phyloP scores from a whole-genome alignment of 2,113 vertebrate genomes.

The Oophaga pumilio region DNA sequence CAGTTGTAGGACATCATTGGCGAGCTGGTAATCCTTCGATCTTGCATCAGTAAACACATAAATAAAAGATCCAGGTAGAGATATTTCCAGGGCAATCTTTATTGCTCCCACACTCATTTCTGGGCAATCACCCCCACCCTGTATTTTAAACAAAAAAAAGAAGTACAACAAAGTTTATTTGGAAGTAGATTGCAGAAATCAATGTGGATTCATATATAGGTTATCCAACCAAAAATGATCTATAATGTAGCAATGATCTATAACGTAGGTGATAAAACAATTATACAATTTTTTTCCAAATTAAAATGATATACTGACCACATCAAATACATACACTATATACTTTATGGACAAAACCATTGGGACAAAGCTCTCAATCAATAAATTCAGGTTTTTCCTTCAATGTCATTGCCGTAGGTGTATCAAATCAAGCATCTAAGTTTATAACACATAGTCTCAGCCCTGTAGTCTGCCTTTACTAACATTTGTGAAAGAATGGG shows the following conservation, averaged over 20 bases:
- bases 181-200: neutral
- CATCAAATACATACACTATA: too few species aligned
- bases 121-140: slow-evolving; percentile 98
- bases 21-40: slow-evolving; percentile 93
- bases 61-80: slow-evolving; percentile 93
- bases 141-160: slow-evolving; percentile 38
- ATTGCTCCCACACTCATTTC: slow-evolving; percentile 99
- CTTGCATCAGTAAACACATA: slow-evolving; percentile 98
- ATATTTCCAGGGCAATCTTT: slow-evolving; percentile 97
- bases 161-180: neutral
- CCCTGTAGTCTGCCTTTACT: too few species aligned
- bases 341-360: too few species aligned
- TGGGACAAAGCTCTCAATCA: too few species aligned
- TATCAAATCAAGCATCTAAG: too few species aligned
- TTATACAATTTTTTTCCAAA: neutral
- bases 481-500: too few species aligned
- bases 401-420: too few species aligned
- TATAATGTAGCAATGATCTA: neutral
- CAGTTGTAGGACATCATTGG: slow-evolving; percentile 92
- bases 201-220: too few species aligned
- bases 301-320: too few species aligned
- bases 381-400: too few species aligned
- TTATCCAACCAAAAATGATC: neutral
- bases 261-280: neutral
- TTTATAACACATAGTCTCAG: too few species aligned